These are phyloP conservation scores for Bufo gargarizans DNA, from an alignment of 2,113 vertebrate genomes.

Conservation along the genomic window DNA sequence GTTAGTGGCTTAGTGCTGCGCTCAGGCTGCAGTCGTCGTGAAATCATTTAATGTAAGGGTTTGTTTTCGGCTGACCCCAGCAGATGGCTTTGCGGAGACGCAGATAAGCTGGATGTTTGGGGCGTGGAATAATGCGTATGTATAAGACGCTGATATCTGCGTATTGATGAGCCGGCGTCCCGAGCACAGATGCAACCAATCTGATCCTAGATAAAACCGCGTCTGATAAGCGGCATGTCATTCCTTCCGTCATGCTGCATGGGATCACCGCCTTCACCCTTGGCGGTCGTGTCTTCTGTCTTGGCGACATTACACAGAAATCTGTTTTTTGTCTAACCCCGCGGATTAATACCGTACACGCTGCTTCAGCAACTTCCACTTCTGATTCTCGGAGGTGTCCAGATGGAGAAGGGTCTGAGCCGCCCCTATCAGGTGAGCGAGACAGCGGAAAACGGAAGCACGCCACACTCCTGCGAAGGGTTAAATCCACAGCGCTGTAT, in stretches of 20 bases:
- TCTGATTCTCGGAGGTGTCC: background rate
- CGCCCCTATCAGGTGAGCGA: background rate
- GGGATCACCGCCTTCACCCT: too few relatives aligned
- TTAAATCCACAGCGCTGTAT: background rate
- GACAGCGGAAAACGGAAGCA: background rate
- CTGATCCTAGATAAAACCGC: too few relatives aligned
- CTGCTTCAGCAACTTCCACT: too few relatives aligned
- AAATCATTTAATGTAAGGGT: slow-evolving; percentile 37
- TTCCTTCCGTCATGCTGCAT: too few relatives aligned
- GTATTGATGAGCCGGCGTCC: background rate
- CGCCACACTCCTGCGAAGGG: background rate
- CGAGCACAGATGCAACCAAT: too few relatives aligned
- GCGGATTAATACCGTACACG: too few relatives aligned
- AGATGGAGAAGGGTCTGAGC: background rate
- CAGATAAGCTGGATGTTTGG: slow-evolving; percentile 30
- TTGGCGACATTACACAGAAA: too few relatives aligned
- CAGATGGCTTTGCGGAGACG: slow-evolving; percentile 11
- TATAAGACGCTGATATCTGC: background rate
- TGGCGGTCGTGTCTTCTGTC: too few relatives aligned
- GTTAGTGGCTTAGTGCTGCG: background rate
- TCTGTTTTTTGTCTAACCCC: too few relatives aligned
- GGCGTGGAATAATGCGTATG: background rate
- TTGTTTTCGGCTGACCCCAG: background rate
- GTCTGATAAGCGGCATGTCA: too few relatives aligned
- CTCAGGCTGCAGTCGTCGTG: background rate